A percentile compares a stretch with the other conserved stretches of the same genome.
phyloP scores from a whole-genome alignment of 2,888 invertebrate genomes.

The Cybosia mesomella region DNA sequence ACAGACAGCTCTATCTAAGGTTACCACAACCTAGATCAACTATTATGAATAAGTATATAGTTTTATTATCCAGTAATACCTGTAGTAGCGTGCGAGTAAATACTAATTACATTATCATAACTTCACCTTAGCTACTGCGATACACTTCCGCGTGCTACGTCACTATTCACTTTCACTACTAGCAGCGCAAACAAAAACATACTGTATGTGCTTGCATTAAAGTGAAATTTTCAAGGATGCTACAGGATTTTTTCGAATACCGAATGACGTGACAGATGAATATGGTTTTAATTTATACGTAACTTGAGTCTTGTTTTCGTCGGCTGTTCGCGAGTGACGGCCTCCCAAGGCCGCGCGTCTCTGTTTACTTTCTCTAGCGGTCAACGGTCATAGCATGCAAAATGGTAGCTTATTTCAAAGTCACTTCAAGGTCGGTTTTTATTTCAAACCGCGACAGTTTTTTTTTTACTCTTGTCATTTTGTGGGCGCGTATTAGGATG shows the following conservation, averaged over 20 bases:
- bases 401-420: conserved; percentile 60
- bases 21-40: conserved; percentile 51
- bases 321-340: conserved; percentile 53
- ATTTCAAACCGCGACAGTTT: conserved; percentile 16
- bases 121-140: conserved; percentile 73
- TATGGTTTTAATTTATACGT: conserved; percentile 56
- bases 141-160: conserved; percentile 78
- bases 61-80: conserved; percentile 66
- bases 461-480: conserved; percentile 1
- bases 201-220: conserved; percentile 60
- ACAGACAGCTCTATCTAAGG: too few species aligned
- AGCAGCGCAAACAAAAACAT: conserved; percentile 53
- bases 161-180: conserved; percentile 81
- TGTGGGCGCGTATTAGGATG: neutral
- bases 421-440: conserved; percentile 69
- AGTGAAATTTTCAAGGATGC: conserved; percentile 52
- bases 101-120: conserved; percentile 72
- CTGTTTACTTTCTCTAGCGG: conserved; percentile 84
- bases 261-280: conserved; percentile 52
- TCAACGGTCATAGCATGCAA: conserved; percentile 73
- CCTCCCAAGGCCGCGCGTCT: conserved; percentile 80
- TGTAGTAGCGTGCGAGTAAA: conserved; percentile 61
- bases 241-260: conserved; percentile 58
- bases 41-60: conserved; percentile 60
- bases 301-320: conserved; percentile 55